These are phyloP conservation scores for Turnix velox DNA, from an alignment of 2,113 vertebrate species.

Conservation along the genomic window DNA sequence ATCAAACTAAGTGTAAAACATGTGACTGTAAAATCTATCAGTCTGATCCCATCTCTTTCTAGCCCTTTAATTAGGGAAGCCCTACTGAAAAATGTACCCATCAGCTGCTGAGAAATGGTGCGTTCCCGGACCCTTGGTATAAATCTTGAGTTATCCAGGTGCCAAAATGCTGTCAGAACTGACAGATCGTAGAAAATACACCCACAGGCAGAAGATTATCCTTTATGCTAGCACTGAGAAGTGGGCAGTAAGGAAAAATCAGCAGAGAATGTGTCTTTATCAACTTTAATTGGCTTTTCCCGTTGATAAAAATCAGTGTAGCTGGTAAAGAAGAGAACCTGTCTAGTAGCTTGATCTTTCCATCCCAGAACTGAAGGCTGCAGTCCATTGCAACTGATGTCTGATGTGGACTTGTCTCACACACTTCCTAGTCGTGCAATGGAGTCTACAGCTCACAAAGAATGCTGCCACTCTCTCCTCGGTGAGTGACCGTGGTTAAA, in stretches of 20 bases:
- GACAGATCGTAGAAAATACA: slow-evolving; percentile 73
- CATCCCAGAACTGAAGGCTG: slow-evolving; percentile 41
- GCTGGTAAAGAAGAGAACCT: slow-evolving; percentile 4
- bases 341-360: slow-evolving; percentile 57
- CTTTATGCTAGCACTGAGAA: slow-evolving; percentile 67
- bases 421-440: neutral
- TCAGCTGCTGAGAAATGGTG: slow-evolving; percentile 66
- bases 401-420: slow-evolving; percentile 25
- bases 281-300: slow-evolving; percentile 67
- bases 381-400: slow-evolving; percentile 41
- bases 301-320: slow-evolving; percentile 47
- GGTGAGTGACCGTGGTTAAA: slow-evolving; percentile 27
- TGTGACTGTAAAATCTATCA: slow-evolving; percentile 68
- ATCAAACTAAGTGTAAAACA: slow-evolving; percentile 69
- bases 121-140: slow-evolving; percentile 64
- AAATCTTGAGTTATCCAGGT: slow-evolving; percentile 72
- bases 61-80: slow-evolving; percentile 73
- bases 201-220: slow-evolving; percentile 69
- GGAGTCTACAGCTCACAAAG: neutral
- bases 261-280: slow-evolving; percentile 67
- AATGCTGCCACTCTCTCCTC: slow-evolving; percentile 20
- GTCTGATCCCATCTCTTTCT: slow-evolving; percentile 66
- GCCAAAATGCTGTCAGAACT: slow-evolving; percentile 73
- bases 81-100: slow-evolving; percentile 74
- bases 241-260: slow-evolving; percentile 66